These are phyloP conservation scores for Speoplatyrhinus poulsoni DNA, from an alignment of 2,113 vertebrate species.

Conservation along the genomic window DNA sequence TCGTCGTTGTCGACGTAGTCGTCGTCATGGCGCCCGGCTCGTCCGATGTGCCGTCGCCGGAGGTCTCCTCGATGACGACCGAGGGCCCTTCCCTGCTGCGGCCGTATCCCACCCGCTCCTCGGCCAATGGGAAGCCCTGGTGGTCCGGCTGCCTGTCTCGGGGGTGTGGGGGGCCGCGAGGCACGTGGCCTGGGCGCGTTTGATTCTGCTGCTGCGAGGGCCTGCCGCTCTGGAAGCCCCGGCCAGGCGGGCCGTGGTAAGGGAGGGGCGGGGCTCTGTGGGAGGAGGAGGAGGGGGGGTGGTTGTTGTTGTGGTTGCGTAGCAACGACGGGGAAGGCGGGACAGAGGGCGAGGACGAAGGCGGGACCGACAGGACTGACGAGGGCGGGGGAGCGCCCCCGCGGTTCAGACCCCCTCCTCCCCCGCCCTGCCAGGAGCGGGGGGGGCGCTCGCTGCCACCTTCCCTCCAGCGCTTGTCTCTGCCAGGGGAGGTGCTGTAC, in stretches of 20 bases:
- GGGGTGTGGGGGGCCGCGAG: conserved; percentile 26
- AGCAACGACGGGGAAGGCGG: conserved; percentile 19
- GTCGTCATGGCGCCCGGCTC: conserved; percentile 17
- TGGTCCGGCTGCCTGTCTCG: conserved; percentile 38
- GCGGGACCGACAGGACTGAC: conserved; percentile 23
- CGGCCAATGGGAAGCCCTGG: background rate
- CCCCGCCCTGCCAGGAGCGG: conserved; percentile 67
- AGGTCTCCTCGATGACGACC: conserved; percentile 52
- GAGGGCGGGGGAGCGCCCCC: conserved; percentile 44
- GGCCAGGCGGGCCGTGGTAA: conserved; percentile 38
- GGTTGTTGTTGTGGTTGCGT: conserved; percentile 14
- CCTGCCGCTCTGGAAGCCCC: conserved; percentile 59
- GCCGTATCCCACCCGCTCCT: conserved; percentile 38
- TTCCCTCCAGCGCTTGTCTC: conserved; percentile 67
- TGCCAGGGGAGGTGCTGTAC: conserved; percentile 49
- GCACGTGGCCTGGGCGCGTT: conserved; percentile 16
- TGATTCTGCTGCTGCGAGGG: conserved; percentile 33
- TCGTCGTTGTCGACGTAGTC: conserved; percentile 13
- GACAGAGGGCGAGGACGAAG: conserved; percentile 21
- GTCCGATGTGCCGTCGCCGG: conserved; percentile 34
- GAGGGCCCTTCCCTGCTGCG: conserved; percentile 34
- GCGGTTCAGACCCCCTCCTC: conserved; percentile 28
- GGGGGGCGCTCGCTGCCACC: conserved; percentile 47
- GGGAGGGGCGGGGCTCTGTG: conserved; percentile 30
- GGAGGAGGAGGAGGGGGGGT: conserved; percentile 15